These are phyloP conservation scores for Blastobasis adustella DNA, from an alignment of 2,888 invertebrate genomes.

Conservation along the genomic window DNA sequence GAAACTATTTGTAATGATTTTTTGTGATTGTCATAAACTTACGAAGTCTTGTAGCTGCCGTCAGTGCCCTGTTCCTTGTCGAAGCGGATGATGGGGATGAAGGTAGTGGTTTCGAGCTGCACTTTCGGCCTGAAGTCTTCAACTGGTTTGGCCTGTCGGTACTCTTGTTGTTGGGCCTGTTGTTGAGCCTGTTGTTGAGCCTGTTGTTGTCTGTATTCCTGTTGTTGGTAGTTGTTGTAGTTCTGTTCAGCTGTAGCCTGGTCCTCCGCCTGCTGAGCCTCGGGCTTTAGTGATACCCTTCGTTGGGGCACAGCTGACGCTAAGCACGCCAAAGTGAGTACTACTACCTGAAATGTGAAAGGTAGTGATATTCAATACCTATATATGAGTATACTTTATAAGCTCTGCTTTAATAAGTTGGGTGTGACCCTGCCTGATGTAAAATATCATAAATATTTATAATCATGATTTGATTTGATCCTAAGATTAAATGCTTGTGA, in stretches of 20 bases:
- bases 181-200: conserved; percentile 26
- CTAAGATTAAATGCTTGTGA: background rate
- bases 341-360: conserved; percentile 45
- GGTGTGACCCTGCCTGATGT: no score
- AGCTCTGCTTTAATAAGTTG: no score
- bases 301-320: conserved; percentile 63
- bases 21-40: conserved; percentile 33
- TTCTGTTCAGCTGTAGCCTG: conserved; percentile 49
- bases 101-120: conserved; percentile 79
- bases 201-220: conserved; percentile 30
- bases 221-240: conserved; percentile 35
- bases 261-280: conserved; percentile 35
- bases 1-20: background rate
- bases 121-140: conserved; percentile 65
- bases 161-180: conserved; percentile 34
- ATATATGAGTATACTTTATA: no score
- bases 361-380: no score
- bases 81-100: conserved; percentile 86
- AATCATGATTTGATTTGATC: no score
- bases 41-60: conserved; percentile 89
- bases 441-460: no score
- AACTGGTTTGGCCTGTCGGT: conserved; percentile 43
- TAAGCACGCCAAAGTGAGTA: conserved; percentile 50
- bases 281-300: conserved; percentile 47
- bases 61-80: conserved; percentile 89